Conservation (phyloP, 2,888 invertebrate species). For the Meloe dianella region DNA sequence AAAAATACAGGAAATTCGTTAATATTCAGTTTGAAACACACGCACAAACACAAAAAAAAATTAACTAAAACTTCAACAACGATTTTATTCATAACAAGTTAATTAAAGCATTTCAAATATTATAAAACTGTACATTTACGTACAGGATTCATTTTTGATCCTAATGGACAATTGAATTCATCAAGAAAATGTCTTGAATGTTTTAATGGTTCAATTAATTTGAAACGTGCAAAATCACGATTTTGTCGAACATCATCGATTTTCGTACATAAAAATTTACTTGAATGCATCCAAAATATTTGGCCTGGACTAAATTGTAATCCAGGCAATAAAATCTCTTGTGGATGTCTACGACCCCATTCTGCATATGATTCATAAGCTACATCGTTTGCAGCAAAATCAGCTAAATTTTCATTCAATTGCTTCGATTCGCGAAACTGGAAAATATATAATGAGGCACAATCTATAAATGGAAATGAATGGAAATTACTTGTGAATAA, state of each 20-base stretch:
- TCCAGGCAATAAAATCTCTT: constrained; percentile 72
- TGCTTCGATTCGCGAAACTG: constrained; percentile 22
- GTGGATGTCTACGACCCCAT: constrained; percentile 70
- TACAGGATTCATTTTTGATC: constrained; percentile 32
- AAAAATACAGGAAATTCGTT: background rate
- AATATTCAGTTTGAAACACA: background rate
- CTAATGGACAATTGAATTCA: constrained; percentile 32
- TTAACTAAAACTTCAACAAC: background rate
- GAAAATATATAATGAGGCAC: background rate
- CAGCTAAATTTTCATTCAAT: constrained; percentile 79
- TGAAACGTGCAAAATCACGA: constrained; percentile 24
- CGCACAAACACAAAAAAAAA: background rate
- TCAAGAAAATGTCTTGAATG: constrained; percentile 34
- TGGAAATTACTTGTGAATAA: constrained; percentile 18
- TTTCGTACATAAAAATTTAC: constrained; percentile 27
- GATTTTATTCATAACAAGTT: constrained; percentile 4
- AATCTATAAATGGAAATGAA: background rate
- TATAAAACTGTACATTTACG: constrained; percentile 32
- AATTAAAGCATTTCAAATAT: constrained; percentile 1
- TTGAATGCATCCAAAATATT: constrained; percentile 55
- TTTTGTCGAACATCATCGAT: constrained; percentile 20
- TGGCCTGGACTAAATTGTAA: constrained; percentile 68
- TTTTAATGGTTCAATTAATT: constrained; percentile 32
- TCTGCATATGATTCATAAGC: constrained; percentile 80
- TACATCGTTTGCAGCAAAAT: constrained; percentile 86